Evolutionary conservation across 1,140 invertebrate genomes (phyloP).

Genomic region (Ectropis grisescens): DNA sequence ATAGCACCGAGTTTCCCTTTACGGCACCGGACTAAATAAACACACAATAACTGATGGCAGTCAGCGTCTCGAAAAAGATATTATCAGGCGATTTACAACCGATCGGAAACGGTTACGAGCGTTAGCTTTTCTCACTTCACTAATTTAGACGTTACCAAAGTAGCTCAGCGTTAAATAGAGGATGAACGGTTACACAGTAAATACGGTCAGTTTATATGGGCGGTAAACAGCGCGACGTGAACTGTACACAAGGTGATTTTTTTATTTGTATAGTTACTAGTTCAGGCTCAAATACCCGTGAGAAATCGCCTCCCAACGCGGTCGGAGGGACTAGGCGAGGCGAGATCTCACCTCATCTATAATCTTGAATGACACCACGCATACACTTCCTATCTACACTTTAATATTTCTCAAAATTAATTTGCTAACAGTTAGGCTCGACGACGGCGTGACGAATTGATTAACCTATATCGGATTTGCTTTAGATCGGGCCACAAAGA

Average conservation of each 20-base stretch:
- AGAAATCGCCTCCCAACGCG: constrained; percentile 42
- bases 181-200: constrained; percentile 51
- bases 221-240: constrained; percentile 55
- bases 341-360: constrained; percentile 24
- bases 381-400: constrained; percentile 27
- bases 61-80: constrained; percentile 47
- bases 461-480: neutral
- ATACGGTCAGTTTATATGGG: constrained; percentile 57
- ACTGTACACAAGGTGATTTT: constrained; percentile 63
- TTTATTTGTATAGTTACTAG: constrained; percentile 56
- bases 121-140: constrained; percentile 63
- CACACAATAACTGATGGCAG: constrained; percentile 51
- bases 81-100: constrained; percentile 57
- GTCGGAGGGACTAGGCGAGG: constrained; percentile 11
- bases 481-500: too few relatives aligned
- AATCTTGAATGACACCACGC: constrained; percentile 44
- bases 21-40: constrained; percentile 40
- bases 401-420: constrained; percentile 22
- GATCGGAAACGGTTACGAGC: constrained; percentile 49
- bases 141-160: constrained; percentile 65
- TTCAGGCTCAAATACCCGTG: constrained; percentile 60
- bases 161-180: constrained; percentile 55
- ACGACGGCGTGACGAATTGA: constrained; percentile 11
- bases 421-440: constrained; percentile 16
- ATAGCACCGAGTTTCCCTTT: constrained; percentile 40